Evolutionary conservation across 2,888 invertebrate species (phyloP).

Genomic region (Emmelina monodactyla): DNA sequence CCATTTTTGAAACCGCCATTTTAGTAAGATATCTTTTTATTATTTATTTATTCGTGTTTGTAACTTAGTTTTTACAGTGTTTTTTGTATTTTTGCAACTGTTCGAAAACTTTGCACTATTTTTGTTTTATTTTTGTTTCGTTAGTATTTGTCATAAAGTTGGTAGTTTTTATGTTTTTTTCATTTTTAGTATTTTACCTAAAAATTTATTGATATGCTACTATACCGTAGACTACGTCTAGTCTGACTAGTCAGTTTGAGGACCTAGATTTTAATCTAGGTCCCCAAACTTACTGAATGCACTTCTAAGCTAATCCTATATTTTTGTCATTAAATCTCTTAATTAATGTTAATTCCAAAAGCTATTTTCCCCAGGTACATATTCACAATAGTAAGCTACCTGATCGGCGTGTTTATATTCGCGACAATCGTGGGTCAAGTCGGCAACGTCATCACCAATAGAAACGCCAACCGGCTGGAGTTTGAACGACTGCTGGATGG

Average conservation of each 20-base stretch:
- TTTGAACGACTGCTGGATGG: constrained; percentile 94
- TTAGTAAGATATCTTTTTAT: constrained; percentile 35
- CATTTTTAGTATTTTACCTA: too few relatives aligned
- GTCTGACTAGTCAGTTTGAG: too few relatives aligned
- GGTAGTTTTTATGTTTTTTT: too few relatives aligned
- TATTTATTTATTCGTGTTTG: constrained; percentile 25
- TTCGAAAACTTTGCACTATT: constrained; percentile 68
- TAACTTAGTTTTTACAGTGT: constrained; percentile 31
- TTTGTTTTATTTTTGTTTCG: constrained; percentile 25
- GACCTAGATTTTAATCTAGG: too few relatives aligned
- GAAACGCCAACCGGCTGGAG: constrained; percentile 94
- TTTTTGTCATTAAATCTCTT: too few relatives aligned
- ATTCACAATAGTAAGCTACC: constrained; percentile 95
- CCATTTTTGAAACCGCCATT: constrained; percentile 58
- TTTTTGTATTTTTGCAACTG: constrained; percentile 55
- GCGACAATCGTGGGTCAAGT: constrained; percentile 98
- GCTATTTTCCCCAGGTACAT: constrained; percentile 81
- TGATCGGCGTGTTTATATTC: constrained; percentile 97
- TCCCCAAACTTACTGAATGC: too few relatives aligned
- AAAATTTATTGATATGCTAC: too few relatives aligned
- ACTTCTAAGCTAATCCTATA: too few relatives aligned
- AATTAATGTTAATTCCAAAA: neutral
- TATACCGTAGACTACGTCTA: too few relatives aligned
- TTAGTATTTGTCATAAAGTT: too few relatives aligned
- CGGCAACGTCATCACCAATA: constrained; percentile 96